These are phyloP conservation scores for Brachypterus glaber DNA, from an alignment of 2,888 invertebrate species.

Conservation along the genomic window DNA sequence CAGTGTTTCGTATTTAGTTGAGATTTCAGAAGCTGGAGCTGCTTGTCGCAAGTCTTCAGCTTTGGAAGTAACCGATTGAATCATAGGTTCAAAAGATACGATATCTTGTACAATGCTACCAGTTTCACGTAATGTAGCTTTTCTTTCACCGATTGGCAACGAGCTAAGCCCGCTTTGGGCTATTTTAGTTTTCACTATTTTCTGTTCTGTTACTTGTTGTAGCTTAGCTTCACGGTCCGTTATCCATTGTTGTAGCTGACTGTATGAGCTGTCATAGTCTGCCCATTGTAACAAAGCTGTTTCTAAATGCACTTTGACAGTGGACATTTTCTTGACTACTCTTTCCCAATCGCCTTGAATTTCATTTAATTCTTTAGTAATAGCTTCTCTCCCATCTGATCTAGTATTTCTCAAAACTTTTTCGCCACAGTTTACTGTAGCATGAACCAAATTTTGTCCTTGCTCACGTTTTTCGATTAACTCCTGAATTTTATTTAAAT, in stretches of 20 bases:
- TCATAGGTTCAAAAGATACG: slow-evolving; percentile 94
- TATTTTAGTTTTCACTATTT: slow-evolving; percentile 68
- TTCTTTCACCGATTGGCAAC: slow-evolving; percentile 73
- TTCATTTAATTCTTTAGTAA: slow-evolving; percentile 79
- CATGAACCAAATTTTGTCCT: slow-evolving; percentile 77
- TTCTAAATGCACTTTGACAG: slow-evolving; percentile 83
- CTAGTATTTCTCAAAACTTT: slow-evolving; percentile 80
- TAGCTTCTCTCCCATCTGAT: slow-evolving; percentile 80
- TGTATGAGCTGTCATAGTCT: slow-evolving; percentile 88
- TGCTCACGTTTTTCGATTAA: slow-evolving; percentile 73
- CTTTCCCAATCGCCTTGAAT: slow-evolving; percentile 89
- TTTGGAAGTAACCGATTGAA: slow-evolving; percentile 88
- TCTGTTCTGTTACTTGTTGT: slow-evolving; percentile 81
- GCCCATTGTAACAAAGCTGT: slow-evolving; percentile 90
- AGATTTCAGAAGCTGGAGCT: slow-evolving; percentile 85
- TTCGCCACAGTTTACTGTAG: slow-evolving; percentile 82
- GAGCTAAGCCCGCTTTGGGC: slow-evolving; percentile 71
- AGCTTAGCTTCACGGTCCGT: slow-evolving; percentile 85
- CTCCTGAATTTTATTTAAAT: slow-evolving; percentile 71
- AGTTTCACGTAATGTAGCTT: slow-evolving; percentile 81
- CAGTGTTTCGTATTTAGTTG: slow-evolving; percentile 79
- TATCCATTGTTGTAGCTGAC: slow-evolving; percentile 90
- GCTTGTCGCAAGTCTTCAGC: slow-evolving; percentile 87
- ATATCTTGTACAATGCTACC: slow-evolving; percentile 95
- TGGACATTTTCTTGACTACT: slow-evolving; percentile 82